Base-by-base conservation (phyloP, 1,140 invertebrate species). In the Argopecten irradians region DNA sequence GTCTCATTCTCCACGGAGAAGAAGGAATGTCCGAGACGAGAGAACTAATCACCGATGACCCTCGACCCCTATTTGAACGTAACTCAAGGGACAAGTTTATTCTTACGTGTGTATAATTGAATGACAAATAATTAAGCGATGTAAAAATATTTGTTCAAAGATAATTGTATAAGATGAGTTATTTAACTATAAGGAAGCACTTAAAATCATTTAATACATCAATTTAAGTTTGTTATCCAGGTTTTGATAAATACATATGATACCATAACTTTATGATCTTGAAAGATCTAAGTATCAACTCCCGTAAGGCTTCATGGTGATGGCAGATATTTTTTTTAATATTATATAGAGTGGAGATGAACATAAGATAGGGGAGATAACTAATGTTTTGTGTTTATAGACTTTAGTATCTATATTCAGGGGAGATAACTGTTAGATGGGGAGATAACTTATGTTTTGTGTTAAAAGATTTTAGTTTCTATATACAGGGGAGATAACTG, bases 21-120 rank as follows among this genome's bases (percentile, higher is more conserved):
- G 93, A 95, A 82, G 95, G 95, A 13, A 94, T 95, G 92, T 95
- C 94, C 0, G 95, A 95, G 85, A 95, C 95, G 34, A 89, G 95
- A 82, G 95, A 96, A 89, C 92, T 95, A 9, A 93, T 94, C 71
- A 94, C 93, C 90, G 92, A 93, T 83, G 93, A 94, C n/a, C 91
- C 93, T 39, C 43, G 90, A 34, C 92, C 92, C 14, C 84, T 95
- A 91, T 95, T 95, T 92, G 93, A 95, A 88, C 89, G 94, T n/a
- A 95, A 95, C 87, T 95, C 95, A 8, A 86, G 93, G 22, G 94
- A 95, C 89, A 93, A 92, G 55, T 95, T 95, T 88, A 92, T 95
- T 34, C 82, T 95, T 34, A 95, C 94, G 94, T 95, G 91, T 94
- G 94, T 93, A 14, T 55, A 19, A 71, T 32, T n/a, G 43, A 46